Evolutionary conservation across 1,140 invertebrate species (phyloP), one percentile per base, ranked within the genome.

Genomic region (Hyphantria cunea): DNA sequence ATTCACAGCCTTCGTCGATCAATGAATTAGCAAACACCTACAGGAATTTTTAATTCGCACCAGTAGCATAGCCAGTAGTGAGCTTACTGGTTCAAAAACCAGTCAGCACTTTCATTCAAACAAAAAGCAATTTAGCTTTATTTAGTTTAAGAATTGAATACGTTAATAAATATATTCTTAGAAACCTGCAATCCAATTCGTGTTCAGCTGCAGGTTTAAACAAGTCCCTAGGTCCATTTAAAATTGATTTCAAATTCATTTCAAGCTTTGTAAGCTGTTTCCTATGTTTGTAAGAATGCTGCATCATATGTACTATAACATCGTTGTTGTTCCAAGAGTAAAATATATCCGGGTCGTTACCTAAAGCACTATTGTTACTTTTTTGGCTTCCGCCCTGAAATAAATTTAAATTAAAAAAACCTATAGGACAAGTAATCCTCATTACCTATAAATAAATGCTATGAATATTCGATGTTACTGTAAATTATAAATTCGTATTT

Each of bases 321-420:
- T 63, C 52, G 12, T 72, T 81, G 31, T 89, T 88, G 59, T 84
- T 89, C 86, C 86, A 89, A 6, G 80, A 72, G 33, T 74, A 87
- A 54, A 12, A 44, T 78, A 83, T 8, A 9, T 63, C 13, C 60
- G 7, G 63, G 12, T 61, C 50, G n/a, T 45, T 15, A 12, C 17
- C 48, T 50, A 8, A 5, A 41, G 11, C 25, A 39, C 39, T 61
- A 3, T 37, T 34, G n/a, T n/a, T 48, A 14, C 15, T 54, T 4
- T n/a, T 48, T 4, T 31, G 14, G n/a, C 58, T 56, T 55, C 10
- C 13, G 13, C 32, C 12, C 15, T 37, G 11, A 37, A 37, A 37
- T 10, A 37, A 11, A 8, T 10, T 37, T n/a, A 7, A 37, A 10
- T 10, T 37, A 8, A 37, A 37, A 37, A 37, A n/a, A n/a, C n/a